Conservation (phyloP, 2,797 vertebrate genomes). For the Manis crassicaudata region DNA sequence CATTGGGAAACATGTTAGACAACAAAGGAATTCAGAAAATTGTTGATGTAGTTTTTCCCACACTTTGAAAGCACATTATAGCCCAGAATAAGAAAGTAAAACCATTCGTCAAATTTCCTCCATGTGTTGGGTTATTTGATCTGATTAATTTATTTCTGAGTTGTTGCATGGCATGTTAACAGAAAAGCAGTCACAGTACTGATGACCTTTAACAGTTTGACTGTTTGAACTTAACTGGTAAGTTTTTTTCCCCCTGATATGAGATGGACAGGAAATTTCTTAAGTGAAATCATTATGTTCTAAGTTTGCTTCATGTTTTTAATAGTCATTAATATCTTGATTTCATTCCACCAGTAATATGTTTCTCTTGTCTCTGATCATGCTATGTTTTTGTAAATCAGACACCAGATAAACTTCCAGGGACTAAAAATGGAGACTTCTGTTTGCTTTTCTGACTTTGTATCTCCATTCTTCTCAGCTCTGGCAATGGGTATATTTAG, state of each 20-base stretch:
- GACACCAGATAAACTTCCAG: not conserved
- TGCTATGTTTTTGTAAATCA: conserved; percentile 62
- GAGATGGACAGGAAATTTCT: not conserved
- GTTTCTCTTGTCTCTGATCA: conserved; percentile 32
- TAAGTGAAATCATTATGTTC: conserved; percentile 47
- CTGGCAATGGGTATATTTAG: conserved; percentile 60
- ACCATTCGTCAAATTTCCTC: conserved; percentile 3
- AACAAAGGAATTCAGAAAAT: conserved; percentile 36
- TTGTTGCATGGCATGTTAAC: not conserved
- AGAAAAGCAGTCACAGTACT: conserved; percentile 49
- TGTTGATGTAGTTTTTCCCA: conserved; percentile 36
- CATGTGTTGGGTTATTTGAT: conserved; percentile 52
- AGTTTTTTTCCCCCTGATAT: not conserved
- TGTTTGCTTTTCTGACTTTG: conserved; percentile 45
- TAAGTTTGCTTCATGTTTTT: conserved; percentile 55
- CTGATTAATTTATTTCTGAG: conserved; percentile 46
- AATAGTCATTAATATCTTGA: conserved; percentile 48
- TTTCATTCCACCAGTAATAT: conserved; percentile 31
- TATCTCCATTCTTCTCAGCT: conserved; percentile 61
- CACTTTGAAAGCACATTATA: conserved; percentile 12
- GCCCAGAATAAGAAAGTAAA: not conserved
- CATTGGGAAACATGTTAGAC: conserved; percentile 41
- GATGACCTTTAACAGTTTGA: conserved; percentile 30
- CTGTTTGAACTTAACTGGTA: conserved; percentile 49
- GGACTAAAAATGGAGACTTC: conserved; percentile 10